Conservation (phyloP, 2,113 vertebrate species). For the Chlamydotis undulata region DNA sequence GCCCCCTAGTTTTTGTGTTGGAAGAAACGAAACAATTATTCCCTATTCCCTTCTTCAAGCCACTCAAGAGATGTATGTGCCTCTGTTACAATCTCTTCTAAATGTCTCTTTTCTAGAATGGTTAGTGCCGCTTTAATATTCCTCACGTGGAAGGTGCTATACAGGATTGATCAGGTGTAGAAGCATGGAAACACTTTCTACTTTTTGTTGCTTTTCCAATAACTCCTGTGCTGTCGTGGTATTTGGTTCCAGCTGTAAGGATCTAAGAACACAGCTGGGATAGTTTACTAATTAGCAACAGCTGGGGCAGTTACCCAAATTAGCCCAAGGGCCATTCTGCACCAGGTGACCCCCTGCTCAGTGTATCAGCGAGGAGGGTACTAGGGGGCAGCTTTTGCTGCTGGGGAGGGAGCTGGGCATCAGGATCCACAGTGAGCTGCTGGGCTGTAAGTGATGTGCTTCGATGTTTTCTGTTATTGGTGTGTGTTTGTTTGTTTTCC, state of each 20-base stretch:
- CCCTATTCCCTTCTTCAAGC: neutral
- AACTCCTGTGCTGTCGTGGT: neutral
- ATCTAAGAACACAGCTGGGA: neutral
- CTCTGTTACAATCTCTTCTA: neutral
- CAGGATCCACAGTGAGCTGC: no score
- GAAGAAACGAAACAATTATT: neutral
- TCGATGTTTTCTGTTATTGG: no score
- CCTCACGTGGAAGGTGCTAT: neutral
- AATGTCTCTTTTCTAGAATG: neutral
- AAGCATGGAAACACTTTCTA: neutral
- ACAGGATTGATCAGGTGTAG: neutral
- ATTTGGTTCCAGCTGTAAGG: neutral
- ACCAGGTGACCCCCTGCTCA: no score
- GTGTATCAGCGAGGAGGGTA: no score
- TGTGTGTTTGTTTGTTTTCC: no score
- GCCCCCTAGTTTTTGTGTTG: neutral
- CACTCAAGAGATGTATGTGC: neutral
- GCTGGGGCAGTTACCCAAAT: no score
- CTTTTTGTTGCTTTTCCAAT: neutral
- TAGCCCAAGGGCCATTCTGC: no score
- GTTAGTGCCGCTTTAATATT: neutral
- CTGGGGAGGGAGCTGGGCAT: no score
- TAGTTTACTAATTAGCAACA: no score
- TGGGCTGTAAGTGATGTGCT: no score
- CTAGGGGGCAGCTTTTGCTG: no score